Percentiles rank a stretch among this genome's conserved stretches.
Conservation (phyloP, 2,888 invertebrate genomes). For the Cephonodes hylas region DNA sequence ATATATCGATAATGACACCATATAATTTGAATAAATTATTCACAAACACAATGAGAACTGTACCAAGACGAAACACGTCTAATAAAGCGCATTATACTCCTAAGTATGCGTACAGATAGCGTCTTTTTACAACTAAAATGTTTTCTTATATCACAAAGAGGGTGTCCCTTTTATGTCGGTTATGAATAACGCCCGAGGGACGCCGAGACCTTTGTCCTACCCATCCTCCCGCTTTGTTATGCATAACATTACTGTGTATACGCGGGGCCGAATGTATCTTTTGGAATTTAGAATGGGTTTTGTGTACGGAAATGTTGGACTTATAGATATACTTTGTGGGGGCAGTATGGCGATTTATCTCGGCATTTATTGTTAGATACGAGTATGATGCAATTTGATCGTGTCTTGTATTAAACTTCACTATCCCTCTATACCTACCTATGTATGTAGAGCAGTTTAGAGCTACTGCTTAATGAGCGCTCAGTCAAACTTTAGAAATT, state of each 20-base stretch:
- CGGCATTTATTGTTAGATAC: background rate
- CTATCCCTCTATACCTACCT: no score
- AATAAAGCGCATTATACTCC: slow-evolving; percentile 36
- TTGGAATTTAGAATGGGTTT: slow-evolving; percentile 1
- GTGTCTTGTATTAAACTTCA: no score
- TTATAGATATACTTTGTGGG: background rate
- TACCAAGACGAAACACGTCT: background rate
- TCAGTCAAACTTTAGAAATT: no score
- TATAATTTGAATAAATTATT: background rate
- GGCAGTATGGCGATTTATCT: no score
- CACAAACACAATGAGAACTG: background rate
- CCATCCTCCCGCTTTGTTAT: slow-evolving; percentile 18
- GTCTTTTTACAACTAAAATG: slow-evolving; percentile 37
- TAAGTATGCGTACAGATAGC: slow-evolving; percentile 32
- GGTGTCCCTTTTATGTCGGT: slow-evolving; percentile 52
- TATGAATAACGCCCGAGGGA: slow-evolving; percentile 61
- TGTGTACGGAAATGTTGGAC: background rate
- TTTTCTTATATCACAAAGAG: slow-evolving; percentile 45
- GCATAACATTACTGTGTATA: slow-evolving; percentile 17
- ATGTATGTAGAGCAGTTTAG: no score
- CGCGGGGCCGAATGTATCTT: background rate
- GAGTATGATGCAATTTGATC: no score
- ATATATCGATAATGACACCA: no score
- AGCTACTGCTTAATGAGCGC: no score
- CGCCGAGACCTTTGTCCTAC: slow-evolving; percentile 28